Conservation (phyloP, 2,113 vertebrate species). For the Castor canadensis region DNA sequence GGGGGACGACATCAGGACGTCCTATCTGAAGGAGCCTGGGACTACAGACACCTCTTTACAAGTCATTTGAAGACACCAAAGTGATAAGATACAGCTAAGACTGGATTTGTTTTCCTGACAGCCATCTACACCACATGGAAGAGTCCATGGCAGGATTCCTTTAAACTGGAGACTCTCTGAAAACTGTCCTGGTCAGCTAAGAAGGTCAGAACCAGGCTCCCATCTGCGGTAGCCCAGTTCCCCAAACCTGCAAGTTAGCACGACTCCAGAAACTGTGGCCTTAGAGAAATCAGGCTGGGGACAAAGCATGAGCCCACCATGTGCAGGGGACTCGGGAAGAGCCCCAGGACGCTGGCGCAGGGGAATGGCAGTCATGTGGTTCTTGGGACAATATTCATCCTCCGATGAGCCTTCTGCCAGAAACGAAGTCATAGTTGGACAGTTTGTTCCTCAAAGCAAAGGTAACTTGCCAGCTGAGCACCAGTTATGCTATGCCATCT, state of each 20-base stretch:
- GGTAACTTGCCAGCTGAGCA: neutral
- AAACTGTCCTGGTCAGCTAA: neutral
- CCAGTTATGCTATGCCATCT: neutral
- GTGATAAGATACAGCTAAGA: neutral
- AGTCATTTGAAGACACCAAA: constrained; percentile 15
- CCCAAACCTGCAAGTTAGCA: neutral
- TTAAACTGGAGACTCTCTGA: neutral
- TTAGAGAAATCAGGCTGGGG: neutral
- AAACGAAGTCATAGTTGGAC: neutral
- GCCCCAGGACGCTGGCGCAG: no score
- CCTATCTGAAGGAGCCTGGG: neutral
- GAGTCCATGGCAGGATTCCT: neutral
- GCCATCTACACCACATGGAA: neutral
- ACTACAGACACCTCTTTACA: neutral
- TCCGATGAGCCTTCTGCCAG: neutral
- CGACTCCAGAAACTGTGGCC: neutral
- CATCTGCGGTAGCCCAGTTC: neutral
- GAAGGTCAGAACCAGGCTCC: neutral
- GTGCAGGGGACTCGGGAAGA: neutral
- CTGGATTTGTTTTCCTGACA: no score
- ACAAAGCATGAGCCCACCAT: neutral
- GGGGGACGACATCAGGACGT: neutral
- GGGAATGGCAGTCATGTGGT: neutral
- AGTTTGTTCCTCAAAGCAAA: neutral
- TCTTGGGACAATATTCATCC: neutral